Conservation (phyloP, 2,113 vertebrate genomes). For the Xenotilapia caudafasciata region DNA sequence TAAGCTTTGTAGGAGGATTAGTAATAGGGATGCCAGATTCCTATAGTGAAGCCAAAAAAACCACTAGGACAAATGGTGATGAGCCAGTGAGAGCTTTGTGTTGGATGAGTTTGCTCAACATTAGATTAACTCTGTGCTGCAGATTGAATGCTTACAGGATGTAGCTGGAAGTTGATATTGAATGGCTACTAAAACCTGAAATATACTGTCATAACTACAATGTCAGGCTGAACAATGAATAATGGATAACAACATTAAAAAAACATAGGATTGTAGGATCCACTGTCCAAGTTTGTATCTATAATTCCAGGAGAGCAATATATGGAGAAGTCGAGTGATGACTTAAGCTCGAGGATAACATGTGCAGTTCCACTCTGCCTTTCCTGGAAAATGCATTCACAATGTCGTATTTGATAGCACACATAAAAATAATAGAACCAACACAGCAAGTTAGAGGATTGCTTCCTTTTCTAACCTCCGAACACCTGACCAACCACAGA, state of each 20-base stretch:
- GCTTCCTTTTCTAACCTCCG: not conserved
- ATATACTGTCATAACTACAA: not conserved
- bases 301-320: not conserved
- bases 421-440: not conserved
- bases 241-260: not conserved
- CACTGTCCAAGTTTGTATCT: not conserved
- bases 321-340: not conserved
- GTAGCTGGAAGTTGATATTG: not conserved
- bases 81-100: not conserved
- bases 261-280: not conserved
- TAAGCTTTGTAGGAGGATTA: not conserved
- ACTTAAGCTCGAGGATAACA: fast-evolving
- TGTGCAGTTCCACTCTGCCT: not conserved
- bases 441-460: not conserved
- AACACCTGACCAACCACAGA: not conserved
- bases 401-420: not conserved
- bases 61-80: not conserved
- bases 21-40: not conserved
- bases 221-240: not conserved
- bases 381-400: not conserved
- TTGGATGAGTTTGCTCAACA: not conserved
- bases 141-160: not conserved
- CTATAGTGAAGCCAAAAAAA: not conserved
- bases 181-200: not conserved
- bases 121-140: not conserved